A percentile compares a stretch with the other conserved stretches of the same genome.
Conservation (phyloP, 2,113 vertebrate genomes). For the Gorsachius goisagi region DNA sequence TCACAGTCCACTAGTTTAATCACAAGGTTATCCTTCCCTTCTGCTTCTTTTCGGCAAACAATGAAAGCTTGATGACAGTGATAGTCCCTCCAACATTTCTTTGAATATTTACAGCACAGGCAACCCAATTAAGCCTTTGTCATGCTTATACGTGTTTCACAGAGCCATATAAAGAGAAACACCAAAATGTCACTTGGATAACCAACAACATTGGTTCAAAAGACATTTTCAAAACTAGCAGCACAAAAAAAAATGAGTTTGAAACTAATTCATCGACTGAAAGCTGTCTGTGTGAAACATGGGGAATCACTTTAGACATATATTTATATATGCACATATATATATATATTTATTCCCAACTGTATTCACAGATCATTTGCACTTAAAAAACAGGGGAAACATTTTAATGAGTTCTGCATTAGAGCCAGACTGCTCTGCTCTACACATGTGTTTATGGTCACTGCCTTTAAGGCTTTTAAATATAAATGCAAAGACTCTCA, state of each 20-base stretch:
- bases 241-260: neutral
- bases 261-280: neutral
- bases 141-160: neutral
- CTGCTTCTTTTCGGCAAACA: neutral
- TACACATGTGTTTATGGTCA: neutral
- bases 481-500: neutral
- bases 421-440: neutral
- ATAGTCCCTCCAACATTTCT: neutral
- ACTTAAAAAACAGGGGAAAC: neutral
- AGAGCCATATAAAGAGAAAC: neutral
- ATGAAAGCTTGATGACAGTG: neutral
- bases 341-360: neutral
- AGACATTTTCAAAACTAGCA: neutral
- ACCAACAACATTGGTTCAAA: neutral
- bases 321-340: too few species aligned
- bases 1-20: conserved; percentile 39
- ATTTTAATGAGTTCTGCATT: neutral
- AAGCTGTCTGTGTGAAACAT: neutral
- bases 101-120: neutral
- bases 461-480: neutral
- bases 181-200: neutral
- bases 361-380: neutral
- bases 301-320: neutral
- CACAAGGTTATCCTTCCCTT: neutral
- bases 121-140: conserved; percentile 14